Evolutionary conservation across 1,140 invertebrate species (phyloP).

Genomic region (Pristionchus pacificus): DNA sequence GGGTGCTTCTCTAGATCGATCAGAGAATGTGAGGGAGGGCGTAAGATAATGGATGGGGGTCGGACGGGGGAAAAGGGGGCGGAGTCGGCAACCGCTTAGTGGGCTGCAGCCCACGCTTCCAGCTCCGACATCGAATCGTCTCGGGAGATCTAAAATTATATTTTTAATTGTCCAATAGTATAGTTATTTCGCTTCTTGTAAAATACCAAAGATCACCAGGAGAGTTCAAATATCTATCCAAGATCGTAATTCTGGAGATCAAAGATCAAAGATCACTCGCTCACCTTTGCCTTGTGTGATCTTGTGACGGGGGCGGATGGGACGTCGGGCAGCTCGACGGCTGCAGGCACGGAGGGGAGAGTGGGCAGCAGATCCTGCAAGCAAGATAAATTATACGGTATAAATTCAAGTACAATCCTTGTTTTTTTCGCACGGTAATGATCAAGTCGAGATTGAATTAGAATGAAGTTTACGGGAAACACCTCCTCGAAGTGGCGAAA

Average conservation of each 20-base stretch:
- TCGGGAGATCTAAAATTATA: neutral
- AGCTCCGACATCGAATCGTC: constrained; percentile 27
- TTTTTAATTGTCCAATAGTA: neutral
- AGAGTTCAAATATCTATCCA: too few relatives aligned
- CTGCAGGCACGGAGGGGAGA: constrained; percentile 6
- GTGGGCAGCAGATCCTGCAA: constrained; percentile 8
- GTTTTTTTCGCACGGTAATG: neutral
- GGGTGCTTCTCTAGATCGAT: too few relatives aligned
- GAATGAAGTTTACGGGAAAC: neutral
- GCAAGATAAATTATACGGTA: constrained; percentile 5
- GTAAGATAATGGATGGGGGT: neutral
- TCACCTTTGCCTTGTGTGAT: constrained; percentile 8
- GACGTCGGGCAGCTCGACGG: constrained; percentile 5
- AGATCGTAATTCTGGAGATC: neutral
- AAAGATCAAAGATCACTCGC: neutral
- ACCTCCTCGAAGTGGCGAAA: neutral
- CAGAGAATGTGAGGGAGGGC: neutral
- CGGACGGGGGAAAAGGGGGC: too few relatives aligned
- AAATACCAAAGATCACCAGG: neutral
- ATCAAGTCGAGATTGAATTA: neutral
- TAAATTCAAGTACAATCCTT: neutral
- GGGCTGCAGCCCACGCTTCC: constrained; percentile 30
- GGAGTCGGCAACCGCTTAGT: too few relatives aligned
- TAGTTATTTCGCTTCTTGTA: neutral
- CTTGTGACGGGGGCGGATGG: constrained; percentile 15